Evolutionary conservation across 2,888 invertebrate genomes (phyloP).

Genomic region (Cinara cedri): DNA sequence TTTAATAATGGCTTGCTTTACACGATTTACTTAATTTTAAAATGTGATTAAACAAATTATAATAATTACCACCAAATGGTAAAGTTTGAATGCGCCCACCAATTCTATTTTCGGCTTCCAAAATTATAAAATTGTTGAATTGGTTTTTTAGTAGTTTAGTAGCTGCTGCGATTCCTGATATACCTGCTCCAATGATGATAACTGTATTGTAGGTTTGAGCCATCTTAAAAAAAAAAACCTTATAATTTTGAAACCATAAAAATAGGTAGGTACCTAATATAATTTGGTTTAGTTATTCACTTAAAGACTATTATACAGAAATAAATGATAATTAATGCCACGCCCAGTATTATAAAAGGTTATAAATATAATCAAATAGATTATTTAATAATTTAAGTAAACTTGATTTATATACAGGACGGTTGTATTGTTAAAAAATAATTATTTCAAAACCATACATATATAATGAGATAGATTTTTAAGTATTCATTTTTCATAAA

Average conservation of each 20-base stretch:
- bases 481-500: too few species aligned
- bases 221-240: conserved; percentile 15
- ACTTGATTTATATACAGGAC: conserved; percentile 30
- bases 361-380: conserved; percentile 21
- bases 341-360: conserved; percentile 17
- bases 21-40: not conserved
- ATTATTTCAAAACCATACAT: not conserved
- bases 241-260: not conserved
- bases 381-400: conserved; percentile 26
- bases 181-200: conserved; percentile 69
- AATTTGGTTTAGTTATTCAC: not conserved
- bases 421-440: not conserved
- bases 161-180: conserved; percentile 69
- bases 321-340: conserved; percentile 7
- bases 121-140: conserved; percentile 65
- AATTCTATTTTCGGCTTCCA: conserved; percentile 71
- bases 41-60: conserved; percentile 12
- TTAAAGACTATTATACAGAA: not conserved
- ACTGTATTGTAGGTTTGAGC: conserved; percentile 60
- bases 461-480: not conserved
- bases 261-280: too few species aligned
- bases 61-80: conserved; percentile 63
- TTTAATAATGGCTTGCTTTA: not conserved
- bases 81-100: conserved; percentile 70
- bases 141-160: conserved; percentile 64